Base-by-base conservation (phyloP, 1,140 invertebrate genomes). In the Drosophila pectinifera region DNA sequence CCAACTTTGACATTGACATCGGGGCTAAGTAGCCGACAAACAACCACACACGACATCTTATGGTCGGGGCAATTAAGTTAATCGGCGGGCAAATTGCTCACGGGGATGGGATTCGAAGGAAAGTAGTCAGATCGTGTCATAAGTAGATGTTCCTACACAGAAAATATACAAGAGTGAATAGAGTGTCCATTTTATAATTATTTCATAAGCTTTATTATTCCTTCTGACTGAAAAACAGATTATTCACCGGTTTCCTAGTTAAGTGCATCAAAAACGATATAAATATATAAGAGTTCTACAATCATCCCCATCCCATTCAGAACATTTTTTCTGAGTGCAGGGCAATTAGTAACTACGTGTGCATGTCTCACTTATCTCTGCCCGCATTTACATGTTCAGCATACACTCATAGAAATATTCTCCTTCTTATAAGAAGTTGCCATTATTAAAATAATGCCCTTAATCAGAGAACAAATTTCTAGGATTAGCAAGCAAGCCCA, bases 1-100 rank as follows among this genome's bases (percentile, higher is more conserved):
- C 36, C 56, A 56, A 76, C 22, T 68, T 36, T 83, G 80, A 83
- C 80, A 83, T 83, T 83, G 80, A 79, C 20, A 49, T 24, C 13
- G 22, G 22, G 22, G 36, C 53, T 39, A 55, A 46, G 54, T 45
- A 69, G 39, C 20, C 18, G 26, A 43, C 28, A 64, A 69, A 46
- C 31, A 53, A 36, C 36, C 54, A n/a, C 68, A 70, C 45, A 57
- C 45, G 70, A 81, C 80, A 72, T 62, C 59, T 61, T 57, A 77
- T 73, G 55, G 59, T 65, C 28, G 55, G 41, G 55, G 78, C 79
- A 84, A 83, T 83, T 83, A 83, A 80, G 45, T 84, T 84, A 83
- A 83, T 83, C 74, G 54, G 39, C 43, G 39, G 24, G 46, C 45
- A 76, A 84, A 58, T 83, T 67, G 64, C 56, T 42, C 41, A 16